These are phyloP conservation scores for Temnopleurus reevesii DNA, from an alignment of 53 echinoderm and acorn worm species.

Conservation along the genomic window DNA sequence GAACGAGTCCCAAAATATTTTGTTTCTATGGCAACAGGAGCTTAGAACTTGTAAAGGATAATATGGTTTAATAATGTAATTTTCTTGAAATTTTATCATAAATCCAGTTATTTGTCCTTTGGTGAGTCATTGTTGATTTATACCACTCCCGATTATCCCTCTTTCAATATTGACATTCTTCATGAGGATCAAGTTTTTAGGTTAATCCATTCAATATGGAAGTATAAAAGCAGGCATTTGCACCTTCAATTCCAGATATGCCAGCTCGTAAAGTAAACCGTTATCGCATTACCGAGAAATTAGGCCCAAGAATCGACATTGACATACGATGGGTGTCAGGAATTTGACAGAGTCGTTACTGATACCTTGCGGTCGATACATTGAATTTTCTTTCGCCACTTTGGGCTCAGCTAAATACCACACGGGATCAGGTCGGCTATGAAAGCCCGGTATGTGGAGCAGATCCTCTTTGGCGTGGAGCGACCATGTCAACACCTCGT, in stretches of 20 bases:
- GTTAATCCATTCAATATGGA: not conserved
- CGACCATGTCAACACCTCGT: slow-evolving; percentile 23
- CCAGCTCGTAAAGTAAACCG: not conserved
- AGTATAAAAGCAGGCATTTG: not conserved
- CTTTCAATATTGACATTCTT: slow-evolving; percentile 8
- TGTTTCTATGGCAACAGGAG: too few species aligned
- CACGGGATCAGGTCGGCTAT: slow-evolving; percentile 6
- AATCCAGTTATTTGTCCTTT: too few species aligned
- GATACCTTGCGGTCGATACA: slow-evolving; percentile 29
- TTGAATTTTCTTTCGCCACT: not conserved
- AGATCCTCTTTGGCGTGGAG: slow-evolving; percentile 5
- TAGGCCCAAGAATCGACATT: slow-evolving; percentile 8
- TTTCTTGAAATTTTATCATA: too few species aligned
- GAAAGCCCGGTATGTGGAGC: not conserved
- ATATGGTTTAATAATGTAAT: too few species aligned
- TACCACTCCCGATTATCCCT: slow-evolving; percentile 24
- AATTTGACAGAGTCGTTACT: not conserved
- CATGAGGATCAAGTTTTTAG: slow-evolving; percentile 1
- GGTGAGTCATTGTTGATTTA: not conserved
- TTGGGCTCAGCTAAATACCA: not conserved
- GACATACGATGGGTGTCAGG: slow-evolving; percentile 12
- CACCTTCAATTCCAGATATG: slow-evolving; percentile 9
- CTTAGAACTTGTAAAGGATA: too few species aligned
- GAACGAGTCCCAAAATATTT: too few species aligned
- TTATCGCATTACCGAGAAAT: slow-evolving; percentile 19